Evolutionary conservation across 1,140 invertebrate species (phyloP).

Genomic region (Ceratina australensis): DNA sequence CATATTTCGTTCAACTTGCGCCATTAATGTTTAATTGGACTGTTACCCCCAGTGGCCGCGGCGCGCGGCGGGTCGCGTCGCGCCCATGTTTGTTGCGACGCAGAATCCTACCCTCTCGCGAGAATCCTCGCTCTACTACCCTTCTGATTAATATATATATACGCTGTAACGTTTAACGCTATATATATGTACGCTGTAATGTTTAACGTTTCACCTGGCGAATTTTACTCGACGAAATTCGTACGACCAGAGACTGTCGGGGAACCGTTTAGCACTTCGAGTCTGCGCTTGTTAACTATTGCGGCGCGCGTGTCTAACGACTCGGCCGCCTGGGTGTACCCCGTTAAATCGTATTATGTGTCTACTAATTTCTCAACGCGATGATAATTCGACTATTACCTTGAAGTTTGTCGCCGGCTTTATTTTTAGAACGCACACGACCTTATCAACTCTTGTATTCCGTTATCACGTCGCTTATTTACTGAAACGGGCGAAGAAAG

Average conservation of each 20-base stretch:
- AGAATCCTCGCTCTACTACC: neutral
- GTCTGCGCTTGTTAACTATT: neutral
- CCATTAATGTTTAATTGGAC: conserved; percentile 26
- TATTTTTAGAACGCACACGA: too few species aligned
- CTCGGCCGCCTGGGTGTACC: neutral
- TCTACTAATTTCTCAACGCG: too few species aligned
- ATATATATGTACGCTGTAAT: conserved; percentile 4
- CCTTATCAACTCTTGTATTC: too few species aligned
- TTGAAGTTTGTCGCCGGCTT: too few species aligned
- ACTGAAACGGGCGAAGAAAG: too few species aligned
- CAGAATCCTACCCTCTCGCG: neutral
- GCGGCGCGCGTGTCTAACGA: neutral
- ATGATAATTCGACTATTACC: too few species aligned
- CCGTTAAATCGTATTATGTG: too few species aligned
- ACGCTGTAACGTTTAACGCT: conserved; percentile 1
- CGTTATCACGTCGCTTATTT: too few species aligned
- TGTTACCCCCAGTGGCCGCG: conserved; percentile 11
- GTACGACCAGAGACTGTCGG: neutral
- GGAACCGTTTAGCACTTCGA: neutral
- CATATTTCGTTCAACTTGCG: conserved; percentile 13
- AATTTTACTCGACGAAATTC: conserved; percentile 7
- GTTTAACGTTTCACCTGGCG: neutral
- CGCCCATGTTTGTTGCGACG: neutral
- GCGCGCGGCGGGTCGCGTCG: neutral
- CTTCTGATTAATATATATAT: conserved; percentile 12